These are phyloP conservation scores for Equus przewalskii DNA, from an alignment of 2,113 vertebrate genomes.

Conservation along the genomic window DNA sequence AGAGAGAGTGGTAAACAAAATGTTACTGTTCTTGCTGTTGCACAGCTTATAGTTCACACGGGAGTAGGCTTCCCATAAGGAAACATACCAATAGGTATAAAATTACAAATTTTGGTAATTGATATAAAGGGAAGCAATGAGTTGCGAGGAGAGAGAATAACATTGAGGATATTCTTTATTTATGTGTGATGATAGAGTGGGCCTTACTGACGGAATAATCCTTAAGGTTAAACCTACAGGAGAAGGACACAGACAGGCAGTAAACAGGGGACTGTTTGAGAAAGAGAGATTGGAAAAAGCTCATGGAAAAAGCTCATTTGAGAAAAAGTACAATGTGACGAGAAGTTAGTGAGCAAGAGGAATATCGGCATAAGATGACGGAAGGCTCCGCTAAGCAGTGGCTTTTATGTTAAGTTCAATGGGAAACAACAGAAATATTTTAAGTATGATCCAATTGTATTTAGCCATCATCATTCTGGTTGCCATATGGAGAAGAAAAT, in stretches of 20 bases:
- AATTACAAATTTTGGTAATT: not conserved
- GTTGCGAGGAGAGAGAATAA: not conserved
- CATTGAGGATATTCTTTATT: not conserved
- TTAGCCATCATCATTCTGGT: not conserved
- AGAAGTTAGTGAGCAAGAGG: not conserved
- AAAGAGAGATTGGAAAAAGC: not conserved
- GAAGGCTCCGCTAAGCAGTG: not conserved
- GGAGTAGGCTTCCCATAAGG: not conserved
- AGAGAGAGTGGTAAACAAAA: not conserved
- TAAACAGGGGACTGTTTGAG: not conserved
- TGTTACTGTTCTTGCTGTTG: not conserved
- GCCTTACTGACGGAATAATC: not conserved
- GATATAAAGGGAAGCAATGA: not conserved
- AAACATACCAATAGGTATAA: not conserved
- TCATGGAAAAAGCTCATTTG: not conserved
- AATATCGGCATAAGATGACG: not conserved
- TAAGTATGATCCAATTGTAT: not conserved
- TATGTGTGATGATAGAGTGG: not conserved
- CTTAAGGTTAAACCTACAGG: not conserved
- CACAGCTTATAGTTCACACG: not conserved
- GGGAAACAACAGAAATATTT: not conserved
- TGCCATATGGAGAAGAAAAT: not conserved
- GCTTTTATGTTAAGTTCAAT: not conserved
- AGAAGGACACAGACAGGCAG: not conserved
- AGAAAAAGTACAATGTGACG: not conserved